Base-by-base conservation (phyloP, 2,888 invertebrate species). In the Ditylenchus weischeri region DNA sequence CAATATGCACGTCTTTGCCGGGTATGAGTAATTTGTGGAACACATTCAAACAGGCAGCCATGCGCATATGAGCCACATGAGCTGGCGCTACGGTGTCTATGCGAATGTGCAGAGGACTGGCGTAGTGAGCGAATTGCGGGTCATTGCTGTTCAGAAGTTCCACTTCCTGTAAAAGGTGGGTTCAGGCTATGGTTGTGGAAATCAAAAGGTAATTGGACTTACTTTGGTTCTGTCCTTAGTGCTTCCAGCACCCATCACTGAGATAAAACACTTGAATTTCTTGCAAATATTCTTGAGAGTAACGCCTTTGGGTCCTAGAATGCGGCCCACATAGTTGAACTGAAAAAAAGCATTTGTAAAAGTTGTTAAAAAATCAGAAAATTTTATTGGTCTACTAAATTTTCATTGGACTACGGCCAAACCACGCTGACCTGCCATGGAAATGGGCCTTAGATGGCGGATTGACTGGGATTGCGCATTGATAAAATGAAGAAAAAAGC, bases 281-380 rank as follows among this genome's bases (percentile, higher is more conserved):
- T 78, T 76, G 61, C 76, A 77, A 47, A 82, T 67, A 1, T 69
- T 72, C 63, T 81, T 77, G 36, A 82, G 74, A 49, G 78, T 82
- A 6, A 75, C 75, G 50, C 82, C 82, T 38, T 77, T 78, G 57
- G 77, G 77, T 57, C 82, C 82, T 43, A 82, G 73, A 10, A 82
- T 72, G 64, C 80, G 80, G 47, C 82, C 82, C 60, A 82, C 78
- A 66, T 79, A 82, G 69, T 82, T 82, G 73, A 81, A 80, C 78
- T 79, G 66, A 70, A 76, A 70, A 43, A 7, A 48, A 10, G 18
- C 5, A 35, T 36, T 66, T 57, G 57, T 8, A 29, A 35, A 38
- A 35, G 21, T 38, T 43, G 59, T 65, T 11, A 35, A 19, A 49
- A 29, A 29, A 54, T 29, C 5, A 29, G 29, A 5, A 29, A 29